Percentiles rank a stretch among this genome's conserved stretches.
phyloP scores from a whole-genome alignment of 2,888 invertebrate genomes.

The Tetragonisca angustula region DNA sequence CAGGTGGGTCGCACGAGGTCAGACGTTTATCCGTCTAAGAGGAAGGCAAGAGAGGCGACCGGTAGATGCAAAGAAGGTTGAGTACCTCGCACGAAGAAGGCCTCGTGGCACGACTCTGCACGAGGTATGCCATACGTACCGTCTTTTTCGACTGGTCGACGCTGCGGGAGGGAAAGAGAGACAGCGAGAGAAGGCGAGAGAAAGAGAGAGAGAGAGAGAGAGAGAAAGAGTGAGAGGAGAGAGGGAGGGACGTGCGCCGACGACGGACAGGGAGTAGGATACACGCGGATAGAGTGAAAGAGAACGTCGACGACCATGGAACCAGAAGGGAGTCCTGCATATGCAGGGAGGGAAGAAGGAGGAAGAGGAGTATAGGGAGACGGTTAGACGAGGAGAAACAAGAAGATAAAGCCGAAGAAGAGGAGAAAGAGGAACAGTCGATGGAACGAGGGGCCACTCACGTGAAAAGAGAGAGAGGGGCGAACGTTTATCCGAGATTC shows the following conservation, averaged over 20 bases:
- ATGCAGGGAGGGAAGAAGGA: constrained; percentile 52
- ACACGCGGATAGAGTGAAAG: constrained; percentile 26
- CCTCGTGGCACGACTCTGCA: constrained; percentile 71
- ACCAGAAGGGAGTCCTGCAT: constrained; percentile 55
- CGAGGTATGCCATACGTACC: constrained; percentile 68
- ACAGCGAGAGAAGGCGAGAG: neutral
- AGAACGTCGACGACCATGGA: constrained; percentile 40
- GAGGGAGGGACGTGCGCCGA: constrained; percentile 1
- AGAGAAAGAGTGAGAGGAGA: neutral
- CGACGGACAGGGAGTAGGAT: constrained; percentile 30
- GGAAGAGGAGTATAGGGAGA: constrained; percentile 44
- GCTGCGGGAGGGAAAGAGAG: constrained; percentile 16
- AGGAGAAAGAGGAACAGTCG: constrained; percentile 24
- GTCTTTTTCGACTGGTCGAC: constrained; percentile 56
- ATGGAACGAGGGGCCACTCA: constrained; percentile 17
- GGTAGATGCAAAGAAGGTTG: constrained; percentile 79
- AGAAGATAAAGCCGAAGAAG: constrained; percentile 40
- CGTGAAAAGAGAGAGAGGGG: constrained; percentile 10
- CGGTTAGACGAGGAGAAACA: constrained; percentile 41
- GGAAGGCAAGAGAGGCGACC: constrained; percentile 49
- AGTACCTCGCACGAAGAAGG: constrained; percentile 74
- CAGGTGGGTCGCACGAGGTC: constrained; percentile 68
- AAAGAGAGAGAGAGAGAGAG: neutral
- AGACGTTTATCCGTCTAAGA: constrained; percentile 61
- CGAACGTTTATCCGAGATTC: constrained; percentile 62